phyloP scores from a whole-genome alignment of 2,113 vertebrate species.

The Sapajus apella region DNA sequence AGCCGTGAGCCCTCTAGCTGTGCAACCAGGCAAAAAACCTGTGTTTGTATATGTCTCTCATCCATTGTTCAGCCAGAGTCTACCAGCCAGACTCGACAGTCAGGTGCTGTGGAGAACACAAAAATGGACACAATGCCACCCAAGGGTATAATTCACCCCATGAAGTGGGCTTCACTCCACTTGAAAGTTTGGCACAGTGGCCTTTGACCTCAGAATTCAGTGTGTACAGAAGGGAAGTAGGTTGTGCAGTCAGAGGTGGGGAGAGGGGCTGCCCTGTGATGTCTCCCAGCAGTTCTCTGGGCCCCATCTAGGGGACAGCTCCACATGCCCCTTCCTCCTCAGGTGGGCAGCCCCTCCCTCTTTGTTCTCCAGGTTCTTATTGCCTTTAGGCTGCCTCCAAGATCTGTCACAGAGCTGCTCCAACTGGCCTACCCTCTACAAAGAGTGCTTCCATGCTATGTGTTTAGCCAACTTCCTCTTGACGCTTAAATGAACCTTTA shows the following conservation, averaged over 20 bases:
- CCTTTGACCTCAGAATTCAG: not conserved
- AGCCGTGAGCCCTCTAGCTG: no score
- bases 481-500: not conserved
- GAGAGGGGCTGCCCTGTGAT: not conserved
- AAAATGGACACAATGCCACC: rapidly evolving
- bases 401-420: not conserved
- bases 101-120: not conserved
- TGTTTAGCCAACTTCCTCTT: no score
- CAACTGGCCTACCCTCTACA: not conserved
- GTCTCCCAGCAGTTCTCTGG: not conserved
- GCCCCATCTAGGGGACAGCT: no score
- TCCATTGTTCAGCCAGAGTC: no score
- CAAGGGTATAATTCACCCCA: not conserved
- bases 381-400: not conserved
- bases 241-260: not conserved
- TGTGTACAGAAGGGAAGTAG: not conserved
- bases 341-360: not conserved
- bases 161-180: not conserved
- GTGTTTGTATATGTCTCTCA: no score
- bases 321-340: not conserved
- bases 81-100: no score
- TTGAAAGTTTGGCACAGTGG: not conserved
- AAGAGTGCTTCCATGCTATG: not conserved
- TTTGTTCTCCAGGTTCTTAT: not conserved
- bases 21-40: no score